A percentile compares a stretch with the other conserved stretches of the same genome.
Evolutionary conservation across 2,797 vertebrate species (phyloP).

Genomic region (Alectoris magna): DNA sequence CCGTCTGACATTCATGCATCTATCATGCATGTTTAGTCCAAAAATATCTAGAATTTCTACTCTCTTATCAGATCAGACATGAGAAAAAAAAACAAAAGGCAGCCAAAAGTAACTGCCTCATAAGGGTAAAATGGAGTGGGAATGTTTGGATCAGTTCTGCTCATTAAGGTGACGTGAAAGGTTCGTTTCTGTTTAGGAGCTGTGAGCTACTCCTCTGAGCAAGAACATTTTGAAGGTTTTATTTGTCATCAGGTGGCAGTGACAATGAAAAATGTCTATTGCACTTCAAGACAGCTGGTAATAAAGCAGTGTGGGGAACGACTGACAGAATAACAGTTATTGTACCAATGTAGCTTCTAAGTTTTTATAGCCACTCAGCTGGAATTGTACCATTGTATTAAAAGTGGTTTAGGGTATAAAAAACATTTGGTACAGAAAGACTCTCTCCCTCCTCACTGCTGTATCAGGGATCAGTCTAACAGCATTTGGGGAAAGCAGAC

Average conservation of each 20-base stretch:
- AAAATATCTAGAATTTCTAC: conserved; percentile 6
- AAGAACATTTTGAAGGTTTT: conserved; percentile 58
- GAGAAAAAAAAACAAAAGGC: conserved; percentile 8
- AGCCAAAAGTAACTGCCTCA: not conserved
- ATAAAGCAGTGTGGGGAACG: not conserved
- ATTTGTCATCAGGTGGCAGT: conserved; percentile 48
- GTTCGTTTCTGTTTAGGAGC: conserved; percentile 19
- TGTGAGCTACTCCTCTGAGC: conserved; percentile 15
- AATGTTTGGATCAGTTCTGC: not conserved
- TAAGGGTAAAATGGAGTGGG: not conserved
- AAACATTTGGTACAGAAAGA: not conserved
- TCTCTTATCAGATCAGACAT: not conserved
- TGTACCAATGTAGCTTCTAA: conserved; percentile 19
- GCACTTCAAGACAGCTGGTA: conserved; percentile 53
- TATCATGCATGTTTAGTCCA: not conserved
- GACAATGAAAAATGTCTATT: conserved; percentile 31
- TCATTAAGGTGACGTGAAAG: conserved; percentile 35
- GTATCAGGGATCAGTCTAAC: not conserved
- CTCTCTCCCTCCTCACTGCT: not conserved
- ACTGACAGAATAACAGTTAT: conserved; percentile 36
- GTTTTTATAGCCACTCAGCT: conserved; percentile 58
- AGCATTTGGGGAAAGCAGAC: conserved; percentile 10
- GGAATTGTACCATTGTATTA: conserved; percentile 44
- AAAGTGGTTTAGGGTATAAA: conserved; percentile 47
- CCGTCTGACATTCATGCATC: not conserved